A percentile compares a stretch with the other conserved stretches of the same genome.
Conservation (phyloP, 2,113 vertebrate genomes). For the Hippocampus guttulatus region DNA sequence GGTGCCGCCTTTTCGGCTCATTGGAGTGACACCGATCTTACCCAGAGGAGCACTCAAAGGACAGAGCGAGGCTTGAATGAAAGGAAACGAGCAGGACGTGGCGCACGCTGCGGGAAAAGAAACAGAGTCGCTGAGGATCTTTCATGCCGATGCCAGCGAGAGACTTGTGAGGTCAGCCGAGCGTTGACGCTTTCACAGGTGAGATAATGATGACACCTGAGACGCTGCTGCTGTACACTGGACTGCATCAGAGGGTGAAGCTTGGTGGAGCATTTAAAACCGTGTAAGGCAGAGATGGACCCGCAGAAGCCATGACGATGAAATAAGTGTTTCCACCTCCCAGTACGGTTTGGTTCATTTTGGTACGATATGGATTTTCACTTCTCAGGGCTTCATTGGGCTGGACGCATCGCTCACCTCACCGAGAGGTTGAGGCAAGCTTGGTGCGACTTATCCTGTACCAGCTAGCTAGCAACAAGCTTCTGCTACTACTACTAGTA, state of each 20-base stretch:
- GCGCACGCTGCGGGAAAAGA: not conserved
- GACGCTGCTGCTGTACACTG: not conserved
- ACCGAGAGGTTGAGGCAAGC: too few relatives aligned
- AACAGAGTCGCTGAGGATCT: not conserved
- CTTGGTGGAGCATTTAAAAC: not conserved
- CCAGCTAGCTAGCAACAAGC: too few relatives aligned
- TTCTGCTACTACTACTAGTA: too few relatives aligned
- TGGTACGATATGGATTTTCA: too few relatives aligned
- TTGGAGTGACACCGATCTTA: slow-evolving; percentile 3
- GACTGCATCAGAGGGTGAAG: not conserved
- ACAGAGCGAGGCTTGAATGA: slow-evolving; percentile 4
- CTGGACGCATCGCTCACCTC: too few relatives aligned
- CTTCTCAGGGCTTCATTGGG: too few relatives aligned
- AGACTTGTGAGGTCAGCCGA: slow-evolving; percentile 3
- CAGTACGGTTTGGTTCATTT: too few relatives aligned
- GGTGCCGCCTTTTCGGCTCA: slow-evolving; percentile 6
- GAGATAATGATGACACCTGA: not conserved
- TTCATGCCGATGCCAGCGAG: not conserved
- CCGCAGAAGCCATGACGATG: too few relatives aligned
- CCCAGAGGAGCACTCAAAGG: slow-evolving; percentile 9
- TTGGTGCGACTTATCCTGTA: too few relatives aligned
- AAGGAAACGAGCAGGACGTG: not conserved
- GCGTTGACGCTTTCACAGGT: slow-evolving; percentile 1
- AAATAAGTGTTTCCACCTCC: too few relatives aligned
- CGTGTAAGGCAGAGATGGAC: not conserved